Base-by-base conservation (phyloP, 2,797 vertebrate genomes). In the Philypnodon macrostomus region DNA sequence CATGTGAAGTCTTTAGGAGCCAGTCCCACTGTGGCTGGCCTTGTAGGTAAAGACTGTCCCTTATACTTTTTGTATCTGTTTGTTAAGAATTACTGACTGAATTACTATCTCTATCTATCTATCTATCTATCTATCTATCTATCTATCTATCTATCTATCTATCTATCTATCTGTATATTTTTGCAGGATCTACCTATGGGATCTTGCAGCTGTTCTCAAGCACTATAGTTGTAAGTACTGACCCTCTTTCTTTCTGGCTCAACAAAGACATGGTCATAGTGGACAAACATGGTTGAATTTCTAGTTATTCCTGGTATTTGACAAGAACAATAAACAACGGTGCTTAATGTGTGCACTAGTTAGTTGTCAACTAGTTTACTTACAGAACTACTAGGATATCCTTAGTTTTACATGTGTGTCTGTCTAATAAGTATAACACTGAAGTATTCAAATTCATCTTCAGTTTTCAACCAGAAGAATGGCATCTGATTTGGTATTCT, bases 141-240 rank as follows among this genome's bases (percentile, higher is more conserved):
- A n/a, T n/a, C n/a, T n/a, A n/a, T n/a, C n/a, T n/a, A n/a, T n/a
- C n/a, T n/a, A n/a, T n/a, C n/a, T n/a, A n/a, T n/a, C n/a, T n/a
- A n/a, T n/a, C n/a, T n/a, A n/a, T n/a, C n/a, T n/a, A n/a, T n/a
- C 10, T 29, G 1, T 29, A 8, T 8, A 6, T 35, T 34, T 10
- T 70, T 83, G 60, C 86, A 99, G 96, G 93, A 35, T 96, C 96
- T 53, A 93, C 93, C 0, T 99, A 97, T 56, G 95, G 97, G 54
- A 55, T 97, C 53, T 84, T 98, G 66, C 96, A 99, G 64, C 86
- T 99, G 4, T 96, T 98, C 87, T 98, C 95, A 49, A 98, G 97
- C 78, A 94, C 94, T 1, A 15, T 97, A 73, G 91, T 98, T 80
- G 96, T 98, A 88, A 96, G 95, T 93, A 82, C 60, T 46, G 14